Base-by-base conservation (phyloP, 2,888 invertebrate genomes). In the Chorisops tibialis region DNA sequence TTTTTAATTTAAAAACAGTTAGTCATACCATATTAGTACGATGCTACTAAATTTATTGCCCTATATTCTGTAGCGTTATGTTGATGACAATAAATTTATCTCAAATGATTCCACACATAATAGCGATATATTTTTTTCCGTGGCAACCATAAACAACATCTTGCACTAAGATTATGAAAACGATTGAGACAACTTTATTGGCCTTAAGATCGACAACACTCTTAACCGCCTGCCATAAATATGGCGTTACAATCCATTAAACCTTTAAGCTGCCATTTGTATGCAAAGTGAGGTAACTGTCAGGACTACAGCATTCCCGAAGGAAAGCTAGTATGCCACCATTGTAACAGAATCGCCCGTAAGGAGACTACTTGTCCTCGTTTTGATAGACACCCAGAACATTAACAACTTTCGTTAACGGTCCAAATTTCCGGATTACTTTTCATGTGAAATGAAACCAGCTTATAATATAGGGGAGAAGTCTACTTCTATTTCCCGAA, bases 191-290 rank as follows among this genome's bases (percentile, higher is more conserved):
- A 59, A 41, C 58, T 64, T 64, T 61, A 61, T 64, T 61, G 61
- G 61, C 41, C 50, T 50, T 35, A 52, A 61, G 45, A 45, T 59
- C 35, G 43, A 56, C 56, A 38, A 35, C 47, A 47, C 47, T 51
- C 59, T 62, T 61, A 62, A 64, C 58, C 45, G 59, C 52, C 62
- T 52, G 22, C 59, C 64, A 62, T 64, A 64, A 62, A 62, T 41
- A 60, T 45, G 60, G 22, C 62, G 62, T 62, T 60, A 62, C 64
- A 64, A 64, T 59, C 64, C 64, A 64, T 64, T 64, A 64, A 64
- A 48, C 62, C 64, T 62, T 60, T 59, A 64, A 62, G 62, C 59
- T 64, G 59, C 56, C 60, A 64, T 64, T 64, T 64, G 56, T 64
- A 64, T 64, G 64, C 64, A 64, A 64, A 64, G 39, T 54, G 59